A percentile compares a stretch with the other conserved stretches of the same genome.
These are phyloP conservation scores for Enteromius mattozi DNA, from an alignment of 2,797 vertebrate species.

Conservation along the genomic window DNA sequence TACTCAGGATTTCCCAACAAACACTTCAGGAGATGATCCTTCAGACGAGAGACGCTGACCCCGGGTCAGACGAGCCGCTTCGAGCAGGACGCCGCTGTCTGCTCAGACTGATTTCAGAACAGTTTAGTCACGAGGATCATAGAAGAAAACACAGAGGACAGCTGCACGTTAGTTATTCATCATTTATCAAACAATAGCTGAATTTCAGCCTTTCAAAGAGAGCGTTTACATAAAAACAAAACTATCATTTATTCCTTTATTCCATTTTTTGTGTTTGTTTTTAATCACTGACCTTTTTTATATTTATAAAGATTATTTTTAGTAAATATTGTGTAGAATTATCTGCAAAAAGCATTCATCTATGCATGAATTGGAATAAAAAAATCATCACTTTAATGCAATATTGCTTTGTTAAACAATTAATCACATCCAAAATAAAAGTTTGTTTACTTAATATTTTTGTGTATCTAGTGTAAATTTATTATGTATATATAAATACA, in stretches of 20 bases:
- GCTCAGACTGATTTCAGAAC: background rate
- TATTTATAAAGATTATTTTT: no score
- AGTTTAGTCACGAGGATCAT: background rate
- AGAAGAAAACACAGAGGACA: background rate
- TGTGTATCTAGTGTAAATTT: no score
- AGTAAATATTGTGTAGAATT: background rate
- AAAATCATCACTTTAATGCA: background rate
- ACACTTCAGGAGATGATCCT: slow-evolving; percentile 70
- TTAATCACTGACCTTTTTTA: background rate
- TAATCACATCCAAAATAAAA: no score
- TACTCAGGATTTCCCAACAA: slow-evolving; percentile 87
- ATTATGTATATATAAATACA: no score
- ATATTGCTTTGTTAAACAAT: background rate
- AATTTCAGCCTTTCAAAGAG: background rate
- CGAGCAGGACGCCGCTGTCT: background rate
- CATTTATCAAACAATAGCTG: background rate
- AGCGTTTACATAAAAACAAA: no score
- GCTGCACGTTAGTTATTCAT: background rate
- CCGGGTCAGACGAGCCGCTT: background rate
- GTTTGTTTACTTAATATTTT: no score
- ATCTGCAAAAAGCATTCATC: background rate
- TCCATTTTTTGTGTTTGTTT: background rate
- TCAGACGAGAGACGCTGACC: background rate
- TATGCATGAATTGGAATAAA: background rate
- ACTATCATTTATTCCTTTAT: no score